Evolutionary conservation across 2,113 vertebrate genomes (phyloP).

Genomic region (Anarrhichthys ocellatus): DNA sequence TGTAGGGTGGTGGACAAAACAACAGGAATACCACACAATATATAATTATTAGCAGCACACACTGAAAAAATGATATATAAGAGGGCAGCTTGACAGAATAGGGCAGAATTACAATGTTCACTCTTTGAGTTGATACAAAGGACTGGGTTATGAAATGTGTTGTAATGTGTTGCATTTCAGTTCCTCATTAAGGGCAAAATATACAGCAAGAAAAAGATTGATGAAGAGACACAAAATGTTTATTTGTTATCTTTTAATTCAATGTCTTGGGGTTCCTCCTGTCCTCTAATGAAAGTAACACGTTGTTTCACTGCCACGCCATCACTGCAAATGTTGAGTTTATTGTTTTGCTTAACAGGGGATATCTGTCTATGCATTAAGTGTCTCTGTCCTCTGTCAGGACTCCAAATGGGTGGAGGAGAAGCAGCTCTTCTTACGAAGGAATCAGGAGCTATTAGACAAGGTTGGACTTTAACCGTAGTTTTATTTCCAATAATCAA

Average conservation of each 20-base stretch:
- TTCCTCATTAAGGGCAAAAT: not conserved
- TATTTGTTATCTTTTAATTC: too few relatives aligned
- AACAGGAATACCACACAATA: not conserved
- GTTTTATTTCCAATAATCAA: not conserved
- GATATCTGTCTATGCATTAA: not conserved
- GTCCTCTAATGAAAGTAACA: not conserved
- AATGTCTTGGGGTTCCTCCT: not conserved
- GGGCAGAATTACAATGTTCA: too few relatives aligned
- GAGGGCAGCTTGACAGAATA: not conserved
- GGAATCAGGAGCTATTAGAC: constrained; percentile 96
- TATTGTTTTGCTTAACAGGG: not conserved
- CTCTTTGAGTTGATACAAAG: too few relatives aligned
- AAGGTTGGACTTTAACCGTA: constrained; percentile 83
- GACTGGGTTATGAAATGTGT: too few relatives aligned
- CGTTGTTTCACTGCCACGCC: not conserved
- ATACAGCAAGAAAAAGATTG: not conserved
- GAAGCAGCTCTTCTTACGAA: constrained; percentile 95
- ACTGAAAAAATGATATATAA: not conserved
- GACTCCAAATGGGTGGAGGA: constrained; percentile 99
- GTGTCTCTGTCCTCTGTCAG: constrained; percentile 73
- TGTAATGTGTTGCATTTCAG: too few relatives aligned
- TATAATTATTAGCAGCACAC: not conserved
- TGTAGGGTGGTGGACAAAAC: not conserved
- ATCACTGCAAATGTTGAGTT: not conserved
- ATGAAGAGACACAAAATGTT: too few relatives aligned